Base-by-base conservation (phyloP, 2,888 invertebrate species). In the Myopa testacea region DNA sequence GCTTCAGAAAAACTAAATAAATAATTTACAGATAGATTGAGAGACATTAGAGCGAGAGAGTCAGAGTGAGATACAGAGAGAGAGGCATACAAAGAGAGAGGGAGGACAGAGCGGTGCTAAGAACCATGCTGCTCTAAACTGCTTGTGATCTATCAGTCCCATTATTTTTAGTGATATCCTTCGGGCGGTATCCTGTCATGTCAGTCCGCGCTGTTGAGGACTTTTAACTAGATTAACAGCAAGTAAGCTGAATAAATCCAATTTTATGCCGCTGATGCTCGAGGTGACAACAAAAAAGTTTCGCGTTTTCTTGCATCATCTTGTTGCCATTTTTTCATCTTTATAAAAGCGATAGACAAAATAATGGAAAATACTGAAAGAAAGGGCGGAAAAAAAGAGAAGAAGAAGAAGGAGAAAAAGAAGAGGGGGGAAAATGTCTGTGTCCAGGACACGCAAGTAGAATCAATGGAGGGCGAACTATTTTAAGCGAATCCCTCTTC, bases 161-260 rank as follows among this genome's bases (percentile, higher is more conserved):
- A 63, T 63, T 63, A 63, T 34, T 63, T 63, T 34, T 63, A 37
- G 67, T 67, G 67, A 67, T 38, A 67, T 67, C 67, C 67, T 67
- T 67, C 67, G 5, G 40, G 67, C 55, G 55, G 10, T 55, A 55
- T 55, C 67, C 37, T 67, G 67, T 67, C 67, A 40, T 40, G 37
- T 34, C 50, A 62, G 10, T 62, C 19, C n/a, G 19, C n/a, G 19
- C 69, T 45, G 69, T 19, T 69, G 37, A 19, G 50, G 45, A 69
- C 69, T 50, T 34, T 69, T 69, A 69, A 69, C 50, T 50, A 50
- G 69, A 45, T 69, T 69, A 69, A 26, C 69, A 69, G 52, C 69
- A 19, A 69, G 50, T 45, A 50, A 69, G n/a, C 69, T 26, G 50
- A 69, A 69, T 69, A 50, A 69, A 69, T 69, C 50, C 69, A 69